Percentiles rank a stretch among this genome's conserved stretches.
Conservation (phyloP, 2,113 vertebrate genomes). For the Alouatta palliata region DNA sequence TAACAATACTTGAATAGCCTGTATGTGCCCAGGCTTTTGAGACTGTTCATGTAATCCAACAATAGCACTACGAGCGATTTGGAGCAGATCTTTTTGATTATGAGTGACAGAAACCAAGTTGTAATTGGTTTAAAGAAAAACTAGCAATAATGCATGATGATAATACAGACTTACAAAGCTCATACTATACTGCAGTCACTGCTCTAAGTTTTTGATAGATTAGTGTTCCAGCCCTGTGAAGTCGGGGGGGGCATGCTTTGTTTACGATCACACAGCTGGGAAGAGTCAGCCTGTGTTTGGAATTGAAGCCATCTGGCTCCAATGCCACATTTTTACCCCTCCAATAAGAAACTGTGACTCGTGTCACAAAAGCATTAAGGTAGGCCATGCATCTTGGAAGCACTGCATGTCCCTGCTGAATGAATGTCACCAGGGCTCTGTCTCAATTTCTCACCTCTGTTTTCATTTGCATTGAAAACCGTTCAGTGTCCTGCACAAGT, state of each 20-base stretch:
- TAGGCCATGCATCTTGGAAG: too few species aligned
- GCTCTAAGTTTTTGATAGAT: background rate
- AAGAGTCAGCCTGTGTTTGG: background rate
- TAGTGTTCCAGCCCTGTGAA: too few species aligned
- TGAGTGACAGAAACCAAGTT: background rate
- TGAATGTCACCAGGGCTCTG: background rate
- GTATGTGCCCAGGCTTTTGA: background rate
- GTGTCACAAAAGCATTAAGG: background rate
- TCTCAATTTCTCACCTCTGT: background rate
- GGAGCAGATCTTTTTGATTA: background rate
- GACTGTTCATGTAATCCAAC: too few species aligned
- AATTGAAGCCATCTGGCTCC: too few species aligned
- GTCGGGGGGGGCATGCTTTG: background rate
- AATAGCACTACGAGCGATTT: background rate
- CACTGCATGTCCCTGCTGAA: accelerated
- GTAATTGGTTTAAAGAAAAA: background rate
- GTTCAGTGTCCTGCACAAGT: too few species aligned
- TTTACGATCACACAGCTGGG: too few species aligned
- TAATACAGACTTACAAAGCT: background rate
- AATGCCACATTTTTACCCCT: background rate
- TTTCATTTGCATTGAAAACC: background rate
- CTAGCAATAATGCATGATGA: background rate
- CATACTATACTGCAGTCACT: accelerated
- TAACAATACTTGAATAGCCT: background rate
- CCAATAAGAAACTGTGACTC: too few species aligned